Evolutionary conservation across 1,140 invertebrate genomes (phyloP).

Genomic region (Drosophila suzukii): DNA sequence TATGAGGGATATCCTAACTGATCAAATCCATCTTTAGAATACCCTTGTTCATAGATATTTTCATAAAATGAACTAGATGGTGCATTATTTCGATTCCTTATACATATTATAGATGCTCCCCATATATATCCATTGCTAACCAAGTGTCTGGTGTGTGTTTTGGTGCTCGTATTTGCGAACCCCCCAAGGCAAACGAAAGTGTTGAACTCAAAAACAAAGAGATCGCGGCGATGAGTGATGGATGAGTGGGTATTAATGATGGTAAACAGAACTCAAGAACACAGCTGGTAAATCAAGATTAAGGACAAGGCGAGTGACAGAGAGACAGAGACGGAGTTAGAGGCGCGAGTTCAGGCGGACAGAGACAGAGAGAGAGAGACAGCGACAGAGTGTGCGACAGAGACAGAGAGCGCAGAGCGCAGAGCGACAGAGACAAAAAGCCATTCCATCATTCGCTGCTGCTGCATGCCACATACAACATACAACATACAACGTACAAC

Average conservation of each 20-base stretch:
- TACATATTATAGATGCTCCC: neutral
- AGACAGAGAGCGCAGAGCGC: slow-evolving; percentile 13
- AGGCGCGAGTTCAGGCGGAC: slow-evolving; percentile 23
- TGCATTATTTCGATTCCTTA: neutral
- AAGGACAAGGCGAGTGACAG: slow-evolving; percentile 31
- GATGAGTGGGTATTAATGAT: slow-evolving; percentile 34
- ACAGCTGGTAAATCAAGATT: slow-evolving; percentile 46
- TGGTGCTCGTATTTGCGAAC: neutral
- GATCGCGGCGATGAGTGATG: slow-evolving; percentile 32
- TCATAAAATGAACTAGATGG: too few relatives aligned
- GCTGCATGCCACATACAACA: slow-evolving; percentile 47
- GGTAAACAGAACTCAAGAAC: slow-evolving; percentile 54
- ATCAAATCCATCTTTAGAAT: too few relatives aligned
- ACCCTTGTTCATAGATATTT: too few relatives aligned
- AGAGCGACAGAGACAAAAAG: slow-evolving; percentile 46
- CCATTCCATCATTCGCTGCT: slow-evolving; percentile 49
- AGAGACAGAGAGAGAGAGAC: slow-evolving; percentile 42
- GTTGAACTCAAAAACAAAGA: slow-evolving; percentile 22
- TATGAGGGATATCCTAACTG: too few relatives aligned
- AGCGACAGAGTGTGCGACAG: slow-evolving; percentile 32
- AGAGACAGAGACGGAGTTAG: slow-evolving; percentile 45
- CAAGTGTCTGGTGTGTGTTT: slow-evolving; percentile 1
- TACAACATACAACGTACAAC: slow-evolving; percentile 3
- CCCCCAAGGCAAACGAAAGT: slow-evolving; percentile 22
- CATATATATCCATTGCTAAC: neutral